These are phyloP conservation scores for Archocentrus centrarchus DNA, from an alignment of 2,113 vertebrate genomes.

Conservation along the genomic window DNA sequence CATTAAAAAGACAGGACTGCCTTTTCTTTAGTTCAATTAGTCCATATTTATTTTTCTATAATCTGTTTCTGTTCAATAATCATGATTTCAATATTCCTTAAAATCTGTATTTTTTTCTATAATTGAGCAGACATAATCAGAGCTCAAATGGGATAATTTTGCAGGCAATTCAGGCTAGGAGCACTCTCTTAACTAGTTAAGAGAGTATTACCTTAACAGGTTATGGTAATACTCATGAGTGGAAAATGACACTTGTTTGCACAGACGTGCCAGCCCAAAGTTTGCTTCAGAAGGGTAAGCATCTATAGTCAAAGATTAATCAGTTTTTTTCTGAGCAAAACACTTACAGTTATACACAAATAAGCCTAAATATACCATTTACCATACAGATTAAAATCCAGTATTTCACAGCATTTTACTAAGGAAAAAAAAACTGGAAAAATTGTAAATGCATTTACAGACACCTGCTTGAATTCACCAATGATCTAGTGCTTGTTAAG, in stretches of 20 bases:
- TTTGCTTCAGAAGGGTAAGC: neutral
- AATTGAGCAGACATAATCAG: neutral
- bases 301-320: neutral
- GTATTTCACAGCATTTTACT: neutral
- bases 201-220: neutral
- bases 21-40: neutral
- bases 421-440: rapidly evolving
- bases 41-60: neutral
- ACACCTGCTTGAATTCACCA: neutral
- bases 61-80: neutral
- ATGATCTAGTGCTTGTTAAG: neutral
- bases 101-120: neutral
- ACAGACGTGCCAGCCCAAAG: neutral
- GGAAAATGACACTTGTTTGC: neutral
- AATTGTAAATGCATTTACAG: neutral
- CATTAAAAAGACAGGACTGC: no score
- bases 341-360: neutral
- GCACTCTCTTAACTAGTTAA: neutral
- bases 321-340: neutral
- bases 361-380: neutral
- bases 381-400: neutral
- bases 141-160: neutral
- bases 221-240: neutral
- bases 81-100: neutral
- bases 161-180: neutral